These are phyloP conservation scores for Chrysogorgia sp. DNA, from an alignment of 92 coral and sea anemone genomes.

Conservation along the genomic window DNA sequence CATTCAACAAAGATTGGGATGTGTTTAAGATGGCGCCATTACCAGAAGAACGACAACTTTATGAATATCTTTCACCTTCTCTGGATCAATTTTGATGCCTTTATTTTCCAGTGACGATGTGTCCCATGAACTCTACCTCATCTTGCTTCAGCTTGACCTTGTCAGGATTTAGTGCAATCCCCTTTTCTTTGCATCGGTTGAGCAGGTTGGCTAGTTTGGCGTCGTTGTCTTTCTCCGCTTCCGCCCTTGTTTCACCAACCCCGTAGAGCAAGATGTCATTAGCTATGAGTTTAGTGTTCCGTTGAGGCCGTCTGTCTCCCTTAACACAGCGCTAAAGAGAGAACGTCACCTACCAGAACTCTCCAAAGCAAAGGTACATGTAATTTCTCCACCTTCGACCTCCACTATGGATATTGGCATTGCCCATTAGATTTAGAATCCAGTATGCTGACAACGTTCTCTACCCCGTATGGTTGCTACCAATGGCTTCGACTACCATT, in stretches of 20 bases:
- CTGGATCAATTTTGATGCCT: slow-evolving; percentile 60
- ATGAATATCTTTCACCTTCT: slow-evolving; percentile 56
- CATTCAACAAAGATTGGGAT: no score
- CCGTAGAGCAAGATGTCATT: slow-evolving; percentile 54
- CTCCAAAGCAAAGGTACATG: slow-evolving; percentile 50
- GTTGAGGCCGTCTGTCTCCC: slow-evolving; percentile 44
- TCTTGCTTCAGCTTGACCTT: slow-evolving; percentile 24
- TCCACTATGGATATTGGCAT: slow-evolving; percentile 44
- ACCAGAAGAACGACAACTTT: no score
- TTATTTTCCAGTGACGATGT: slow-evolving; percentile 43
- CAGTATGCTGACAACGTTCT: slow-evolving; percentile 44
- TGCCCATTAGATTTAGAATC: slow-evolving; percentile 50
- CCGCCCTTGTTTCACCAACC: slow-evolving; percentile 36
- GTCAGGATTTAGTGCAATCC: slow-evolving; percentile 36
- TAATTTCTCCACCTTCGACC: slow-evolving; percentile 56
- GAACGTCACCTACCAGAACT: slow-evolving; percentile 60
- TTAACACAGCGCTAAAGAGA: slow-evolving; percentile 53
- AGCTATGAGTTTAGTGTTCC: slow-evolving; percentile 45
- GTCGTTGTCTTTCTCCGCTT: slow-evolving; percentile 49
- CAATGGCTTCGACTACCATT: slow-evolving; percentile 46
- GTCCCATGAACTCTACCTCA: slow-evolving; percentile 48
- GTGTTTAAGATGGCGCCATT: no score
- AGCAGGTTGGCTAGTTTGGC: slow-evolving; percentile 37
- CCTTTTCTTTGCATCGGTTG: slow-evolving; percentile 41
- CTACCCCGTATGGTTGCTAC: slow-evolving; percentile 47